Evolutionary conservation across 2,797 vertebrate species (phyloP).

Genomic region (Oceanodroma leucorhoa): DNA sequence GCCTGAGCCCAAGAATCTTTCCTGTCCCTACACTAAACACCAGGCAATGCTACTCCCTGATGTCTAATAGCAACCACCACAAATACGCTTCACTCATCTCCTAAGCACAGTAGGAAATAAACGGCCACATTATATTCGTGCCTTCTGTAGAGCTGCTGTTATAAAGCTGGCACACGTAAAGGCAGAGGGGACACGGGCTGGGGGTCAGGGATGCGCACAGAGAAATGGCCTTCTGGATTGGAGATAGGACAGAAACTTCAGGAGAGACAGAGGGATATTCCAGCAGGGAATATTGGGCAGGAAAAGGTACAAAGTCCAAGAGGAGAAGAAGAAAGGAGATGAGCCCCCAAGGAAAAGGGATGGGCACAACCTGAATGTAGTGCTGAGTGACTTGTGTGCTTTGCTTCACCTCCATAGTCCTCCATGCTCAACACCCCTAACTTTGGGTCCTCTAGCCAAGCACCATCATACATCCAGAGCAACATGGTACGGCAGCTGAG

Average conservation of each 20-base stretch:
- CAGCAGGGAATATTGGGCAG: neutral
- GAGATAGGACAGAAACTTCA: too few relatives aligned
- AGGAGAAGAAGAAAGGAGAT: neutral
- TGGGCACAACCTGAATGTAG: neutral
- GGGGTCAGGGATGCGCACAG: too few relatives aligned
- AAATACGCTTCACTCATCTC: conserved; percentile 42
- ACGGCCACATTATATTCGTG: conserved; percentile 6
- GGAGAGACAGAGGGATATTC: neutral
- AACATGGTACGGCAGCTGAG: neutral
- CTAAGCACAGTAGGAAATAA: conserved; percentile 35
- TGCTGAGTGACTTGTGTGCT: neutral
- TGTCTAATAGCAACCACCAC: conserved; percentile 38
- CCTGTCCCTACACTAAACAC: neutral
- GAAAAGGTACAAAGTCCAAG: neutral
- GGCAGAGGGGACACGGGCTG: too few relatives aligned
- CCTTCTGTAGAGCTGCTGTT: conserved; percentile 49
- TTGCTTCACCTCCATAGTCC: neutral
- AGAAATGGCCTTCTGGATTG: too few relatives aligned
- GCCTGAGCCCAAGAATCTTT: neutral
- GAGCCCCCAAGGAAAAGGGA: neutral
- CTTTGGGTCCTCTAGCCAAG: neutral
- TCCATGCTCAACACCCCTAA: neutral
- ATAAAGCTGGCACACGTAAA: too few relatives aligned
- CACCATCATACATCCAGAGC: neutral
- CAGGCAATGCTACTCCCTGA: conserved; percentile 33